Evolutionary conservation across 2,888 invertebrate genomes (phyloP).

Genomic region (Desoria tigrina): DNA sequence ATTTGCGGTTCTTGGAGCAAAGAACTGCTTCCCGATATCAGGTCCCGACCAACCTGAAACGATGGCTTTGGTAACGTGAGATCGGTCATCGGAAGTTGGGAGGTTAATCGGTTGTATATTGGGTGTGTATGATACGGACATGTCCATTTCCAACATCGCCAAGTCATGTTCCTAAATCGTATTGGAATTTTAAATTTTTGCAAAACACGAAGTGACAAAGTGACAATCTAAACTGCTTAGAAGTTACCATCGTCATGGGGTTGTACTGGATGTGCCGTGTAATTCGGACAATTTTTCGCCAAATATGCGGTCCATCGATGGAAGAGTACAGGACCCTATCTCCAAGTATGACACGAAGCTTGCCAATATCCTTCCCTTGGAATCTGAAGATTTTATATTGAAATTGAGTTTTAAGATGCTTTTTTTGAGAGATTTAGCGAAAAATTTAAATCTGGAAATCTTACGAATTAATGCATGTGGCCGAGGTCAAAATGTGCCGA

Average conservation of each 20-base stretch:
- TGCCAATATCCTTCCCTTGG: slow-evolving; percentile 18
- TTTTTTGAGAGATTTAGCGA: no score
- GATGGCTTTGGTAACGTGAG: slow-evolving; percentile 29
- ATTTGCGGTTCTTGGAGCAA: slow-evolving; percentile 26
- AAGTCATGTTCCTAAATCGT: slow-evolving; percentile 37
- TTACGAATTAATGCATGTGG: slow-evolving; percentile 30
- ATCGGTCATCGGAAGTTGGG: slow-evolving; percentile 16
- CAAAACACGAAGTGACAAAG: background rate
- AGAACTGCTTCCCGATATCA: slow-evolving; percentile 34
- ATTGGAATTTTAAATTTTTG: slow-evolving; percentile 5
- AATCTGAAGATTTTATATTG: background rate
- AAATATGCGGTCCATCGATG: slow-evolving; percentile 38
- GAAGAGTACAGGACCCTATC: slow-evolving; percentile 43
- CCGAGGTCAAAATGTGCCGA: slow-evolving; percentile 36
- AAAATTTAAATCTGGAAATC: background rate
- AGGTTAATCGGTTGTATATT: slow-evolving; percentile 37
- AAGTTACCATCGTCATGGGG: slow-evolving; percentile 30
- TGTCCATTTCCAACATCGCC: slow-evolving; percentile 38
- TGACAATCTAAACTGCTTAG: no score
- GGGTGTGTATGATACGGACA: slow-evolving; percentile 28
- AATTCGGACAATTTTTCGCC: slow-evolving; percentile 39
- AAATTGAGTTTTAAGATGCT: no score
- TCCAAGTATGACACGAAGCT: slow-evolving; percentile 37
- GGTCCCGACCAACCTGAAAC: slow-evolving; percentile 46
- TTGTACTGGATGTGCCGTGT: slow-evolving; percentile 39